Base-by-base conservation (phyloP, 2,888 invertebrate species). In the Cristatella mucedo region DNA sequence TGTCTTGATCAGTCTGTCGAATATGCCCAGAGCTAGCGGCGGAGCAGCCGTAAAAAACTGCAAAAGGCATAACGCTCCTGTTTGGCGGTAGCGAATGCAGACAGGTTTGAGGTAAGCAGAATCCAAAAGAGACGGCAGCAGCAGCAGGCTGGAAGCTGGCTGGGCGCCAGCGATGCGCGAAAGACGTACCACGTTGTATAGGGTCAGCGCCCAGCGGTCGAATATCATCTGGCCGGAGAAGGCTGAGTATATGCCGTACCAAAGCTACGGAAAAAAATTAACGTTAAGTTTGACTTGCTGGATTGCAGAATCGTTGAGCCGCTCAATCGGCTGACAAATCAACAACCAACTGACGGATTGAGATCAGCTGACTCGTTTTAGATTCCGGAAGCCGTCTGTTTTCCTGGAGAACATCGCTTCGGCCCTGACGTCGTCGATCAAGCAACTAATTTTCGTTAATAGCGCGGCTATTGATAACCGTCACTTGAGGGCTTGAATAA, bases 161-260 rank as follows among this genome's bases (percentile, higher is more conserved):
- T 34, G 9, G 31, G 36, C 3, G 15, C 9, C n/a, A n/a, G 9
- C n/a, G n/a, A 16, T 29, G 29, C 18, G 29, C 29, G 29, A 9
- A 7, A 29, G 47, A 70, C 74, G 66, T 63, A 76, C 76, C 53
- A 99, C 93, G 72, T 97, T 97, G 71, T 93, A 97, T 62, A 84
- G 76, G 59, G 91, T 91, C 59, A 87, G 91, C 47, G 86, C 84
- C 95, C 95, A 95, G 50, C 95, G 74, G 68, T 99, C 97, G 69
- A 97, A 99, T 45, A 97, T 73, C 57, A 97, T 89, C 68, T 97
- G 95, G 18, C 97, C 97, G 11, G 93, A 91, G 86, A 93, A 99
- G 46, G 89, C 93, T 42, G 87, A 89, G 64, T 86, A 82, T 53
- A 93, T 82, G 33, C 95, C 95, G 71, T 93, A 97, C 93, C 93